Conservation (phyloP, 2,888 invertebrate genomes). For the Endotricha flammealis region DNA sequence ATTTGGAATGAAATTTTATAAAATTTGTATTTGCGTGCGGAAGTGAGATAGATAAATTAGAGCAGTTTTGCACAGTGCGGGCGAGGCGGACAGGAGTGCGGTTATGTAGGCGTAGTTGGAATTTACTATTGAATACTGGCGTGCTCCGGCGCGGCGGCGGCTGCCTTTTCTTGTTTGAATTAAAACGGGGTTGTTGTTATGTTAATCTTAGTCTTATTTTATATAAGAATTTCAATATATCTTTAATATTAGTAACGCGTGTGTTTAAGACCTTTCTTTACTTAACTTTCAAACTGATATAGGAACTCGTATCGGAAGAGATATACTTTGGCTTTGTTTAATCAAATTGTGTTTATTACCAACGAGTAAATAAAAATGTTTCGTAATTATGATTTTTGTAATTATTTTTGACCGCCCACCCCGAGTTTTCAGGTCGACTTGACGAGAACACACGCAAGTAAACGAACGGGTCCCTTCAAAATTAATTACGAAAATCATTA, state of each 20-base stretch:
- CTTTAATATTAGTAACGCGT: slow-evolving; percentile 61
- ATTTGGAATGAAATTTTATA: slow-evolving; percentile 36
- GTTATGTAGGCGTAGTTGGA: slow-evolving; percentile 18
- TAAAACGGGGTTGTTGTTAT: slow-evolving; percentile 68
- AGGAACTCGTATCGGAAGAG: slow-evolving; percentile 59
- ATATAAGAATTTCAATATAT: slow-evolving; percentile 65
- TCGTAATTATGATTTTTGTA: slow-evolving; percentile 76
- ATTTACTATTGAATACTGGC: slow-evolving; percentile 12
- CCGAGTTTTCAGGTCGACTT: slow-evolving; percentile 57
- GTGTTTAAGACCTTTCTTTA: slow-evolving; percentile 64
- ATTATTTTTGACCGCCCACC: slow-evolving; percentile 72
- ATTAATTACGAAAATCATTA: slow-evolving; percentile 75
- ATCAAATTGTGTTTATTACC: slow-evolving; percentile 74
- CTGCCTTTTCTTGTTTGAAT: slow-evolving; percentile 48
- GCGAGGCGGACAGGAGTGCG: slow-evolving; percentile 16
- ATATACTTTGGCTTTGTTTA: slow-evolving; percentile 71
- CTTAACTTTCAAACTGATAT: slow-evolving; percentile 60
- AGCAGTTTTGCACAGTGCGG: slow-evolving; percentile 6
- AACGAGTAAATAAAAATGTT: slow-evolving; percentile 76
- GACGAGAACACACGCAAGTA: slow-evolving; percentile 62
- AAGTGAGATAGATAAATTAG: slow-evolving; percentile 13
- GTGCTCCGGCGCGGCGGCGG: not conserved
- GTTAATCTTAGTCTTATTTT: slow-evolving; percentile 68
- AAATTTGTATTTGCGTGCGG: slow-evolving; percentile 40
- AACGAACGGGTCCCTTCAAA: slow-evolving; percentile 62